These are phyloP conservation scores for Halcyon smyrnensis DNA, from an alignment of 2,797 vertebrate species.

Conservation along the genomic window DNA sequence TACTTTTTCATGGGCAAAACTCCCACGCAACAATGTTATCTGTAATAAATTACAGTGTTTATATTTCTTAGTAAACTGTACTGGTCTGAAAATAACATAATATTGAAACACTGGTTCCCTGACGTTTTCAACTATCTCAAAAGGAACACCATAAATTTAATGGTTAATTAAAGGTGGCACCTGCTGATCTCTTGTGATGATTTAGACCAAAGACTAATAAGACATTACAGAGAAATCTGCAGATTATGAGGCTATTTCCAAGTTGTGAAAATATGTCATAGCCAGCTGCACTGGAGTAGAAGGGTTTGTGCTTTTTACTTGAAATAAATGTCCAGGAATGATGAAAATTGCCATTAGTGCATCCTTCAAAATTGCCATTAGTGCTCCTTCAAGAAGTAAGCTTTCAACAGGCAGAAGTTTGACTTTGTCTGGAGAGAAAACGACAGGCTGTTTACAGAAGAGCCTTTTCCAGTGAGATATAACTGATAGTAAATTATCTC, in stretches of 20 bases:
- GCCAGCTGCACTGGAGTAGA: constrained; percentile 82
- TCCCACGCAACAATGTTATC: neutral
- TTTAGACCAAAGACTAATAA: neutral
- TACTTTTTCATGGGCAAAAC: neutral
- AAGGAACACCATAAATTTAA: neutral
- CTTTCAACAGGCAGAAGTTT: constrained; percentile 78
- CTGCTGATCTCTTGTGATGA: neutral
- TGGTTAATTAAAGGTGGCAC: neutral
- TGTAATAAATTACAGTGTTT: neutral
- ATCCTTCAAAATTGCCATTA: constrained; percentile 76
- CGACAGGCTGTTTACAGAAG: neutral
- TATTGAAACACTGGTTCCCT: neutral
- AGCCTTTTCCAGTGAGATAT: neutral
- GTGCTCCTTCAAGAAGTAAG: constrained; percentile 77
- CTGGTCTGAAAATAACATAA: neutral
- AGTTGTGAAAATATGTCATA: constrained; percentile 83
- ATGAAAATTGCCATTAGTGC: constrained; percentile 79
- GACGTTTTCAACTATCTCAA: neutral
- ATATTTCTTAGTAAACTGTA: neutral
- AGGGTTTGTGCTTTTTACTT: constrained; percentile 80
- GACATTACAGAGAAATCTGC: neutral
- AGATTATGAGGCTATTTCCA: constrained; percentile 80
- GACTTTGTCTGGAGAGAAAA: constrained; percentile 55
- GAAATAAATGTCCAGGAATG: constrained; percentile 81
- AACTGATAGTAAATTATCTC: neutral